A percentile compares a stretch with the other conserved stretches of the same genome.
These are phyloP conservation scores for Protodeltote pygarga DNA, from an alignment of 2,888 invertebrate species.

Conservation along the genomic window DNA sequence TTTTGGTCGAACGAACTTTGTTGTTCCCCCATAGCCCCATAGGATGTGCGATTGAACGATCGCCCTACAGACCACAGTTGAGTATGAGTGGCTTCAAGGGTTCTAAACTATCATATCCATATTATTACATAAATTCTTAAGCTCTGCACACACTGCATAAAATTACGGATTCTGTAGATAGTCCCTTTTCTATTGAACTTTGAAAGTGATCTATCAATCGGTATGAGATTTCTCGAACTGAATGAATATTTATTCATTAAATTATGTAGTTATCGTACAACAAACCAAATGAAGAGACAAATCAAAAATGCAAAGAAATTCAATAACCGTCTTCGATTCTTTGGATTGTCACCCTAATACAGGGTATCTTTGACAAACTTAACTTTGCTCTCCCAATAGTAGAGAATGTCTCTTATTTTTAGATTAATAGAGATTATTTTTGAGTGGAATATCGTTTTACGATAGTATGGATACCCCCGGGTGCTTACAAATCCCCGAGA, in stretches of 20 bases:
- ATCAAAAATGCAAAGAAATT: conserved; percentile 83
- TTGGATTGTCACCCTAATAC: conserved; percentile 80
- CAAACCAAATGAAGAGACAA: conserved; percentile 72
- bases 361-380: conserved; percentile 57
- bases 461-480: conserved; percentile 44
- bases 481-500: conserved; percentile 77
- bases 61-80: conserved; percentile 56
- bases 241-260: conserved; percentile 25
- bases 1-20: conserved; percentile 61
- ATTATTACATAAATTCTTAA: not conserved
- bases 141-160: no score
- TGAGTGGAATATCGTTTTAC: conserved; percentile 23
- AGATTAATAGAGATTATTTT: conserved; percentile 55
- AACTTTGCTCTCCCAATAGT: conserved; percentile 12
- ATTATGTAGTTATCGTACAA: conserved; percentile 62
- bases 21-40: conserved; percentile 57
- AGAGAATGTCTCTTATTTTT: conserved; percentile 34
- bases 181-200: no score
- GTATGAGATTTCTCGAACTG: not conserved
- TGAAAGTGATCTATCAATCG: no score
- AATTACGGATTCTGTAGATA: no score
- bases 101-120: conserved; percentile 57
- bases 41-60: conserved; percentile 73
- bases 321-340: conserved; percentile 80
- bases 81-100: conserved; percentile 56